Base-by-base conservation (phyloP, 2,113 vertebrate species). In the Sprattus sprattus region DNA sequence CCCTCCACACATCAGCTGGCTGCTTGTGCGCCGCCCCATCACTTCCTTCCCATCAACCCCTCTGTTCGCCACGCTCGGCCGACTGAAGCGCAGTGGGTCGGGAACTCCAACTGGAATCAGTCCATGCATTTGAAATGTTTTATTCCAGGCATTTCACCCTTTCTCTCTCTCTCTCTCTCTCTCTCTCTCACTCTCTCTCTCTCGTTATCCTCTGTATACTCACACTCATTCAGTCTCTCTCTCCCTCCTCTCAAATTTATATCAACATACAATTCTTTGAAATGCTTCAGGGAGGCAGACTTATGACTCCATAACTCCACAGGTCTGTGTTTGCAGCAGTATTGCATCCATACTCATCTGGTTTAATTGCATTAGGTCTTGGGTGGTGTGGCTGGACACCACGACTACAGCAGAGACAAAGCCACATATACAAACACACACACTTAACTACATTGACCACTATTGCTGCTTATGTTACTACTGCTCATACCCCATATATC, bases 51-150 rank as follows among this genome's bases (percentile, higher is more conserved):
- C 60, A 22, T 64, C n/a, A 22, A 8, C n/a, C 60, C 22, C 47
- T 25, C n/a, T 60, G 20, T 22, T 11, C 47, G 47, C 47, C 47
- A 49, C 47, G 54, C 54, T 60, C 54, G 3, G 54, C 54, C 15
- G 60, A 22, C 20, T 25, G 20, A 64, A 25, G 60, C n/a, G 6
- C 60, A 64, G 60, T n/a, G 60, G 60, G 60, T 64, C 20, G 60
- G 60, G 60, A 64, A n/a, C 60, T 64, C 60, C 60, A 64, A 25
- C 60, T 64, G 60, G 60, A 64, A 22, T 64, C 60, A 64, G 60
- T 64, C n/a, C 60, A 64, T 22, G 22, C 20, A 64, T 64, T 64
- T 8, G 22, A 22, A 39, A 64, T 64, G 20, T 64, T 6, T 64
- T 64, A 25, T 20, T 25, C 20, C 22, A 64, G n/a, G 60, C 60